A percentile compares a stretch with the other conserved stretches of the same genome.
These are phyloP conservation scores for Pseudococcus jackbeardsleyi DNA, from an alignment of 2,888 invertebrate genomes.

Conservation along the genomic window DNA sequence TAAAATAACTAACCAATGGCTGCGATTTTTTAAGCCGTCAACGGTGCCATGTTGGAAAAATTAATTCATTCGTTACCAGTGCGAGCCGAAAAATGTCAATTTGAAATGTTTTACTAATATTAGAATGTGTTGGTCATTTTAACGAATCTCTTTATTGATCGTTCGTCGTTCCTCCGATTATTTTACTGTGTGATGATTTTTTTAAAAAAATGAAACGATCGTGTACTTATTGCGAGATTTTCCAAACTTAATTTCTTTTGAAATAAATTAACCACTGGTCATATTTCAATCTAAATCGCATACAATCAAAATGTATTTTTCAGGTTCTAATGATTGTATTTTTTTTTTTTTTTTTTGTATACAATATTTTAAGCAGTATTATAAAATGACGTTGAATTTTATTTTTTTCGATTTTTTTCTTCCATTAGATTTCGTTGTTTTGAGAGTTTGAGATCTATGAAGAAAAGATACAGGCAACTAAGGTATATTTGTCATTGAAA, in stretches of 20 bases:
- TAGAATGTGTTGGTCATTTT: neutral
- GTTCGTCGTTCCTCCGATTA: neutral
- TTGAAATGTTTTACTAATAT: neutral
- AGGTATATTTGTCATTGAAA: neutral
- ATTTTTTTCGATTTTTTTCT: neutral
- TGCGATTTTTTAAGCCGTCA: neutral
- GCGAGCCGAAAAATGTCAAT: constrained; percentile 22
- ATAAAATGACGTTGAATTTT: neutral
- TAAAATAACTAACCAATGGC: neutral
- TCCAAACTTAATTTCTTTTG: neutral
- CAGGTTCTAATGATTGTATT: neutral
- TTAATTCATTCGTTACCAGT: neutral
- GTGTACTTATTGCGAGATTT: neutral
- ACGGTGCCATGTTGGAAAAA: constrained; percentile 9
- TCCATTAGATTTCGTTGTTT: neutral
- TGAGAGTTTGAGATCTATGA: neutral
- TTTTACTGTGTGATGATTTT: neutral
- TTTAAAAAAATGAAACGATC: neutral
- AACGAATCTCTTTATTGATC: neutral
- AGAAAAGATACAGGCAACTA: neutral
- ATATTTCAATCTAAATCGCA: neutral
- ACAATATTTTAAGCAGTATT: neutral
- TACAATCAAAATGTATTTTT: neutral
- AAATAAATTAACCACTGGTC: neutral
- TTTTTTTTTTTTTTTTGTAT: neutral